phyloP scores from a whole-genome alignment of 37 sponge, comb jelly and placozoan genomes.

The Mnemiopsis leidyi region DNA sequence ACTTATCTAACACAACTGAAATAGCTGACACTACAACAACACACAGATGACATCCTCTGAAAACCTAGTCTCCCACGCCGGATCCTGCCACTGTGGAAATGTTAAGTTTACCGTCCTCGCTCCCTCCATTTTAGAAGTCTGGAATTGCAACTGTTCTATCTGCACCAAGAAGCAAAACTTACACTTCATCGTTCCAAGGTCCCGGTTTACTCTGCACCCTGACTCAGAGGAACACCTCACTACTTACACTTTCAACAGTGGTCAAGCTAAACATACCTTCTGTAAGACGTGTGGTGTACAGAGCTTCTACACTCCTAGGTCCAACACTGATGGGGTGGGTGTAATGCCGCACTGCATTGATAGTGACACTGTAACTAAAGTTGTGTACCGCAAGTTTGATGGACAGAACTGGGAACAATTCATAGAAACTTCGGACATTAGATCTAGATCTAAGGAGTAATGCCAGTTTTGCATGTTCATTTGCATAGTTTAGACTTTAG shows the following conservation, averaged over 20 bases:
- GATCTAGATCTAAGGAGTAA: not conserved
- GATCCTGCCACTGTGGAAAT: conserved; percentile 93
- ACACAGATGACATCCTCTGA: not conserved
- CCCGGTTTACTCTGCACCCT: conserved; percentile 75
- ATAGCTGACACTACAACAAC: not conserved
- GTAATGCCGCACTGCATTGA: conserved; percentile 80
- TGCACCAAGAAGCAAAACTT: conserved; percentile 84
- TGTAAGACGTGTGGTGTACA: conserved; percentile 90
- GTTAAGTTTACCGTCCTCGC: conserved; percentile 84
- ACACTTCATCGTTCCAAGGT: conserved; percentile 89
- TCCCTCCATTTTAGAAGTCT: conserved; percentile 70
- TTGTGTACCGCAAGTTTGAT: conserved; percentile 72
- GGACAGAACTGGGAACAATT: conserved; percentile 84
- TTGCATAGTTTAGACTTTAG: not conserved
- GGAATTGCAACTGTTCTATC: conserved; percentile 88
- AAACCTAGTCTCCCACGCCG: conserved; percentile 70
- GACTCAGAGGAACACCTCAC: conserved; percentile 73
- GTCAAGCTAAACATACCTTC: conserved; percentile 90
- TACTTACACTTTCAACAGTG: conserved; percentile 87
- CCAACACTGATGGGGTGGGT: conserved; percentile 89
- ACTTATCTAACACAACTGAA: too few relatives aligned
- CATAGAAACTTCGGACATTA: conserved; percentile 59
- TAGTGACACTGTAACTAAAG: conserved; percentile 67
- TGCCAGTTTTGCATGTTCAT: too few relatives aligned
- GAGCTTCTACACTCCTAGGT: conserved; percentile 94